Conservation (phyloP, 2,113 vertebrate species). For the Cyprinodon brontotheroides region DNA sequence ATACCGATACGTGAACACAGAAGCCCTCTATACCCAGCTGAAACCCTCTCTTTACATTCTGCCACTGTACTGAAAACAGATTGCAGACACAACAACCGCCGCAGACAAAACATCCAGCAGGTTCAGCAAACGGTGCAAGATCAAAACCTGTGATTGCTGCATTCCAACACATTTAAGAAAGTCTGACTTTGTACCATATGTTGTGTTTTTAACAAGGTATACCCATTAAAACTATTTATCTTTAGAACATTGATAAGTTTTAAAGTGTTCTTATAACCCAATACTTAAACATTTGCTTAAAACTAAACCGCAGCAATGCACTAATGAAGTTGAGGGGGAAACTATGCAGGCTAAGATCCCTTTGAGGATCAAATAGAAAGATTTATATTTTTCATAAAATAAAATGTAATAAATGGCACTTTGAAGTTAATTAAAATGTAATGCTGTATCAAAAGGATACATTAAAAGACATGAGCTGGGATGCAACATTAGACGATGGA, state of each 20-base stretch:
- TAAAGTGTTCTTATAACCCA: neutral
- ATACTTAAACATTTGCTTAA: too few relatives aligned
- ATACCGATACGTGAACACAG: slow-evolving; percentile 70
- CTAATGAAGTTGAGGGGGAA: neutral
- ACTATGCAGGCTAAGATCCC: neutral
- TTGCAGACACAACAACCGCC: slow-evolving; percentile 47
- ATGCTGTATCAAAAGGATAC: neutral
- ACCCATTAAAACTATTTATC: neutral
- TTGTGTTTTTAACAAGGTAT: neutral
- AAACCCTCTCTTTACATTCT: slow-evolving; percentile 5
- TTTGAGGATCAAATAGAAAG: neutral
- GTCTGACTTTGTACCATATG: neutral
- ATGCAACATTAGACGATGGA: neutral
- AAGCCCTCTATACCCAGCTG: slow-evolving; percentile 25
- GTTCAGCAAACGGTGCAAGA: neutral
- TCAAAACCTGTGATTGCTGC: neutral
- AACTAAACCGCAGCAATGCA: too few relatives aligned
- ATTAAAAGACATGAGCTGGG: neutral
- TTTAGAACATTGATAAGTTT: neutral
- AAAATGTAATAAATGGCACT: neutral
- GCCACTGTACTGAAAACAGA: slow-evolving; percentile 25
- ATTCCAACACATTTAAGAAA: neutral
- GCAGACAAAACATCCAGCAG: slow-evolving; percentile 42
- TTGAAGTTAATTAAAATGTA: neutral
- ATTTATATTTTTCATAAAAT: neutral